These are phyloP conservation scores for Ommatoiulus sabulosus DNA, from an alignment of 2,888 invertebrate genomes.

Conservation along the genomic window DNA sequence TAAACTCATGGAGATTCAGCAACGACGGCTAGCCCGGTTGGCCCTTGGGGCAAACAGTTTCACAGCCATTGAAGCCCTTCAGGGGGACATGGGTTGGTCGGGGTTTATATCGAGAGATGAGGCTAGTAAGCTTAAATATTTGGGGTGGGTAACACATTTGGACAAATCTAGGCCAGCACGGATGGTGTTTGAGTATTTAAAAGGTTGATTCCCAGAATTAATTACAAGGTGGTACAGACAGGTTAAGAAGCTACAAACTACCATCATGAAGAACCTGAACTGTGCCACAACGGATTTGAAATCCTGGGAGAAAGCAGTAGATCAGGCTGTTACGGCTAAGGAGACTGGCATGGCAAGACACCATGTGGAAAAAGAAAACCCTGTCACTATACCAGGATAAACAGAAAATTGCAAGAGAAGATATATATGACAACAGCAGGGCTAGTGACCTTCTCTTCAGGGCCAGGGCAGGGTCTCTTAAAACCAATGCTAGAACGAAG, in stretches of 20 bases:
- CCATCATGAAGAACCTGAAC: background rate
- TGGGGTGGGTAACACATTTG: background rate
- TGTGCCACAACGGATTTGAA: background rate
- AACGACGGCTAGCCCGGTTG: background rate
- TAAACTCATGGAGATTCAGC: background rate
- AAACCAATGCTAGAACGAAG: background rate
- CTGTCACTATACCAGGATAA: background rate
- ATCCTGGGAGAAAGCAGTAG: background rate
- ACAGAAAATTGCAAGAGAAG: background rate
- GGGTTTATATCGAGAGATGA: background rate
- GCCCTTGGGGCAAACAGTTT: background rate
- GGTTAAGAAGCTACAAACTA: background rate
- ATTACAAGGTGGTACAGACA: background rate
- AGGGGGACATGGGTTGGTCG: background rate
- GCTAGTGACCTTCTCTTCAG: background rate
- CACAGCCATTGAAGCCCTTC: background rate
- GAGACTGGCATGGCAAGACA: background rate
- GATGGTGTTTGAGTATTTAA: background rate
- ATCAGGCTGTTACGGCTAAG: background rate
- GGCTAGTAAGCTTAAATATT: background rate
- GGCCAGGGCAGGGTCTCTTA: background rate
- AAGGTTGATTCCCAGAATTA: background rate
- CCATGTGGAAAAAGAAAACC: background rate
- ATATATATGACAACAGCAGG: background rate
- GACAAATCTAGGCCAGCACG: background rate